phyloP scores from a whole-genome alignment of 1,140 invertebrate species.

The Leucophenga varia region DNA sequence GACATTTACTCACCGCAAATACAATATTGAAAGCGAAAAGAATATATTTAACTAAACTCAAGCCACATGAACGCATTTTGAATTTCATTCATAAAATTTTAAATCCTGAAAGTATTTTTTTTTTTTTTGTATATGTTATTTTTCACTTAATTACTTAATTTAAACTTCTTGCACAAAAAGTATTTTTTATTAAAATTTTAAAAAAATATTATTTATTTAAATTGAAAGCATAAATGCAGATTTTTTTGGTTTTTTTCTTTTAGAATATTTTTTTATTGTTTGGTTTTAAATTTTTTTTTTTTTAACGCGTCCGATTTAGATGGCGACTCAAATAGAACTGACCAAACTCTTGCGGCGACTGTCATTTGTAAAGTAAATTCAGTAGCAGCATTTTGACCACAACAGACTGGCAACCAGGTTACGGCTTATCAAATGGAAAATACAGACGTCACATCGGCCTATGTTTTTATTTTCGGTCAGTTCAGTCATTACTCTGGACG shows the following conservation, averaged over 20 bases:
- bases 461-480: too few species aligned
- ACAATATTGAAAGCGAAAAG: slow-evolving; percentile 73
- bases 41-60: slow-evolving; percentile 70
- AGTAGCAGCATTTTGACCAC: slow-evolving; percentile 19
- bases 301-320: slow-evolving; percentile 17
- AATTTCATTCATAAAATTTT: slow-evolving; percentile 31
- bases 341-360: slow-evolving; percentile 8
- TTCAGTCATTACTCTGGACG: too few species aligned
- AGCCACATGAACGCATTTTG: slow-evolving; percentile 63
- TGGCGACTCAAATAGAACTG: slow-evolving; percentile 25
- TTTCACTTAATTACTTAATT: too few species aligned
- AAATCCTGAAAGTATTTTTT: neutral
- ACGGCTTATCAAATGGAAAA: too few species aligned
- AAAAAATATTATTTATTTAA: too few species aligned
- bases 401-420: slow-evolving; percentile 2
- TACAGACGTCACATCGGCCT: too few species aligned
- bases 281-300: neutral
- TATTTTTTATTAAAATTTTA: too few species aligned
- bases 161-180: too few species aligned
- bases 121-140: neutral
- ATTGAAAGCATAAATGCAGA: neutral
- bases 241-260: too few species aligned
- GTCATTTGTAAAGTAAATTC: neutral
- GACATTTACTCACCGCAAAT: slow-evolving; percentile 66
- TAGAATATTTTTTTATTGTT: slow-evolving; percentile 1